Percentiles rank a stretch among this genome's conserved stretches.
These are phyloP conservation scores for Thereva nobilitata DNA, from an alignment of 2,888 invertebrate species.

Conservation along the genomic window DNA sequence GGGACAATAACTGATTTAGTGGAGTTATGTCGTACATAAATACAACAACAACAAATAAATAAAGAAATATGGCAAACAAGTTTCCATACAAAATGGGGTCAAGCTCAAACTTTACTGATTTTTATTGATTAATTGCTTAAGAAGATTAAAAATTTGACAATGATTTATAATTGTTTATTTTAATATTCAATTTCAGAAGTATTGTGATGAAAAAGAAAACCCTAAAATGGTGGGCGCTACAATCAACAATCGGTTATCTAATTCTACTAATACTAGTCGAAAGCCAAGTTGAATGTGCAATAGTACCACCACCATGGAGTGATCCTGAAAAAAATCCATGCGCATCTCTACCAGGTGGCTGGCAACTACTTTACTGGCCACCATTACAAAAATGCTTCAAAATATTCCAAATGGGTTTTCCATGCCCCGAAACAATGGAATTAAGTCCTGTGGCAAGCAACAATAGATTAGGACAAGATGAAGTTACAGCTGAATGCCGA, in stretches of 20 bases:
- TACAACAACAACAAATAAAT: neutral
- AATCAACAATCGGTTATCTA: neutral
- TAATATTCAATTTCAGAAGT: conserved; percentile 3
- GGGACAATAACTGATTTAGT: too few species aligned
- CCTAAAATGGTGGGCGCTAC: conserved; percentile 20
- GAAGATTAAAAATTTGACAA: too few species aligned
- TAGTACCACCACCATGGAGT: conserved; percentile 85
- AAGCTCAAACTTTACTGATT: neutral
- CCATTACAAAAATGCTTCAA: conserved; percentile 82
- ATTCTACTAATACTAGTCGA: conserved; percentile 45
- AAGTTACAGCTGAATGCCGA: conserved; percentile 71
- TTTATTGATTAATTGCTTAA: too few species aligned
- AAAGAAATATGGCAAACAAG: conserved; percentile 1
- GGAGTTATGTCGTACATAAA: too few species aligned
- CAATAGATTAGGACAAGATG: conserved; percentile 6
- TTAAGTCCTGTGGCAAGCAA: conserved; percentile 64
- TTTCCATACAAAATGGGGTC: conserved; percentile 1
- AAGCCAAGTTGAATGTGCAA: conserved; percentile 52
- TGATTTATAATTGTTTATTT: neutral
- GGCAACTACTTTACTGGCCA: conserved; percentile 86
- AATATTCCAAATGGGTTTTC: conserved; percentile 81
- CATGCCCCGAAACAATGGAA: conserved; percentile 85
- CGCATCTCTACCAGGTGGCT: conserved; percentile 76
- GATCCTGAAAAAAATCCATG: conserved; percentile 81
- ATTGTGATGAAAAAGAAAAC: conserved; percentile 26